phyloP scores from a whole-genome alignment of 2,113 vertebrate genomes.

The Phylloscopus whistleri region DNA sequence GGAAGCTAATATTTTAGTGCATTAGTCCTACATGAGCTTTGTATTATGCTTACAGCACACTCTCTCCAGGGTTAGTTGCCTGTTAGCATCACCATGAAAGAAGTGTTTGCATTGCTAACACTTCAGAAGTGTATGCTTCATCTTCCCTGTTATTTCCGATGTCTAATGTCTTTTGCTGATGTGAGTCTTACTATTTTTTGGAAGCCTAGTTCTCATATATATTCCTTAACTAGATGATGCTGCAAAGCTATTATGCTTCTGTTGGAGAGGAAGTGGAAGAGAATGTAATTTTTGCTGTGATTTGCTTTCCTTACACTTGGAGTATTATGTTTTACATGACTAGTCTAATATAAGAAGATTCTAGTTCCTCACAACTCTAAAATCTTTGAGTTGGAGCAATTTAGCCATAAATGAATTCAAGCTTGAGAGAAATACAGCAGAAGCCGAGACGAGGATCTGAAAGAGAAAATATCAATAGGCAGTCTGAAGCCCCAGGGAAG shows the following conservation, averaged over 20 bases:
- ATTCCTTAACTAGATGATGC: not conserved
- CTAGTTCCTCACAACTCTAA: not conserved
- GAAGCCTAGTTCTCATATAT: not conserved
- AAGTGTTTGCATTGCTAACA: not conserved
- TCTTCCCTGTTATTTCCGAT: not conserved
- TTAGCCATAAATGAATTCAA: slow-evolving; percentile 14
- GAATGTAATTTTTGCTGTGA: not conserved
- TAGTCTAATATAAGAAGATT: not conserved
- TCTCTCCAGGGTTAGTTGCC: not conserved
- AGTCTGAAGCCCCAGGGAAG: slow-evolving; percentile 3
- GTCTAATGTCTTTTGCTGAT: not conserved
- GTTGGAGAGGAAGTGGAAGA: too few relatives aligned
- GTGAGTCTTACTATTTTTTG: not conserved
- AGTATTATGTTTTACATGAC: not conserved
- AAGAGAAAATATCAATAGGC: slow-evolving; percentile 31
- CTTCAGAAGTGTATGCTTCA: not conserved
- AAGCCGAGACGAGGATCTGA: not conserved
- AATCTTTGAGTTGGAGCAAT: not conserved
- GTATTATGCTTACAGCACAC: not conserved
- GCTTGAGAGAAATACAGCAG: slow-evolving; percentile 7
- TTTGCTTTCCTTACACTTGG: not conserved
- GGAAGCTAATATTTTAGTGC: not conserved
- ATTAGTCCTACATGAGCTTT: not conserved
- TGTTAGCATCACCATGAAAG: not conserved
- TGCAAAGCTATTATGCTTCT: not conserved